Percentiles rank a stretch among this genome's conserved stretches.
These are phyloP conservation scores for Chunga burmeisteri DNA, from an alignment of 2,113 vertebrate genomes.

Conservation along the genomic window DNA sequence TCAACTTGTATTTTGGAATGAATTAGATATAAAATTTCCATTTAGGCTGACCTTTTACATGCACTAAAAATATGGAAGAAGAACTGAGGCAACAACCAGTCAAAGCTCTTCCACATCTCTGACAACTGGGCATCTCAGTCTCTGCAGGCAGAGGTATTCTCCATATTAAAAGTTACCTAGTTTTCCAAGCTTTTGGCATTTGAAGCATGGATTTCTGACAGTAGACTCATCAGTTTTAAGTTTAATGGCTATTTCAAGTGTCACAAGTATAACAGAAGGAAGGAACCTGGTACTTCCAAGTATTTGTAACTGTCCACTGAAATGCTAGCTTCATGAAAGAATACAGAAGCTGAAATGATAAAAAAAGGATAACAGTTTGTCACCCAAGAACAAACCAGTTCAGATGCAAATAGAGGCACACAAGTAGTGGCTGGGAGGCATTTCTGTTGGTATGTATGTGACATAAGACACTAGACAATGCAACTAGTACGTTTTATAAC, in stretches of 20 bases:
- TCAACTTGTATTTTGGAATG: conserved; percentile 28
- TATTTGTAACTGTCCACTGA: background rate
- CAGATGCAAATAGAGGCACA: background rate
- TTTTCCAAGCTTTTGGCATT: background rate
- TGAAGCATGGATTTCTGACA: background rate
- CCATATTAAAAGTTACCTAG: background rate
- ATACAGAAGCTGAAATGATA: background rate
- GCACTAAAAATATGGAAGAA: background rate
- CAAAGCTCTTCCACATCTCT: background rate
- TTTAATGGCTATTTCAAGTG: background rate
- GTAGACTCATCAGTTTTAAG: background rate
- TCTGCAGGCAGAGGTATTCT: background rate
- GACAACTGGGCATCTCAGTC: background rate
- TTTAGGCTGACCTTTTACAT: background rate
- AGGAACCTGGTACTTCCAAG: background rate
- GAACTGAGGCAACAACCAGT: background rate
- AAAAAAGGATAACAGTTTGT: background rate
- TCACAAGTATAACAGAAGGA: background rate
- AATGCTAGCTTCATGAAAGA: background rate
- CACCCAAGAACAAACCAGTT: background rate
- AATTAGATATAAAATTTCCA: conserved; percentile 13
- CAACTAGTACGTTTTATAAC: background rate
- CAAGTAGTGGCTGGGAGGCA: background rate
- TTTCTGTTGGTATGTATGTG: background rate
- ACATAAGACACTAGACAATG: background rate